Evolutionary conservation across 2,113 vertebrate genomes (phyloP).

Genomic region (Uropsilus gracilis): DNA sequence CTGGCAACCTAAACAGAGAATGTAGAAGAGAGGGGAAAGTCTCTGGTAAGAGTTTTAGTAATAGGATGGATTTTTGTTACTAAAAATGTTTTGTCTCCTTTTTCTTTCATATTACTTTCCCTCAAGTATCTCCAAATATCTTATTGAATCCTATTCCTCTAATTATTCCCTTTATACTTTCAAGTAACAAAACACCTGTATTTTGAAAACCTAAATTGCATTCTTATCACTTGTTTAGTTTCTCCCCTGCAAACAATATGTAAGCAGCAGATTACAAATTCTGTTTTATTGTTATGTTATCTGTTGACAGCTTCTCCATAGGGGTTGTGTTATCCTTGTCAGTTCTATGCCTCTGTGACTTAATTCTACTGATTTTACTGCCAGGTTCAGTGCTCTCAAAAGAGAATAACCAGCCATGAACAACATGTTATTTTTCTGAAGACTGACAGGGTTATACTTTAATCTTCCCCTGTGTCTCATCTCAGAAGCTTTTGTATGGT

Average conservation of each 20-base stretch:
- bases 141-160: neutral
- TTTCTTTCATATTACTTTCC: neutral
- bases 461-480: neutral
- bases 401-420: slow-evolving; percentile 4
- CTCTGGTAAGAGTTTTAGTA: neutral
- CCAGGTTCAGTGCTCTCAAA: slow-evolving; percentile 35
- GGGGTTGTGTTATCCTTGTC: neutral
- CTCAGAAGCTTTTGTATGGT: slow-evolving; percentile 11
- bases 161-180: neutral
- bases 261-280: neutral
- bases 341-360: neutral
- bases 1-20: neutral
- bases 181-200: neutral
- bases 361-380: slow-evolving; percentile 51
- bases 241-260: neutral
- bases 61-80: neutral
- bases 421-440: slow-evolving; percentile 25
- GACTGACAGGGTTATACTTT: slow-evolving; percentile 23
- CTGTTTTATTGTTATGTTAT: slow-evolving; percentile 7
- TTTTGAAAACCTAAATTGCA: slow-evolving; percentile 9
- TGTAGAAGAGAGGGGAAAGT: neutral
- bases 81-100: neutral
- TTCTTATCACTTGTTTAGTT: slow-evolving; percentile 46
- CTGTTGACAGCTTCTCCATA: neutral
- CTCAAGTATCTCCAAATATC: neutral